phyloP scores from a whole-genome alignment of 2,888 invertebrate genomes.

The Drosophila putrida region DNA sequence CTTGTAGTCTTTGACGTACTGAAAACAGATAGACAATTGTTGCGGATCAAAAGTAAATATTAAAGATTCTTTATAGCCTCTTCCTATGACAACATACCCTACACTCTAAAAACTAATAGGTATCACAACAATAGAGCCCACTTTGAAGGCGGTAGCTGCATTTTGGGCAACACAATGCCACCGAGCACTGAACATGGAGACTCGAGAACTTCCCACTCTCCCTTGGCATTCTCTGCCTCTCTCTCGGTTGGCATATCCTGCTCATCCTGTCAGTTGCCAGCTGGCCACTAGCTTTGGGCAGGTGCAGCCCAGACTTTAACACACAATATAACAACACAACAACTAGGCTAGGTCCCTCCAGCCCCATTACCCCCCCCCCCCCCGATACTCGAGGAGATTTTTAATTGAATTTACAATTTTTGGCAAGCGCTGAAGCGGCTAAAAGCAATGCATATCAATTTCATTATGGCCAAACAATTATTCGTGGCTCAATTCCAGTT shows the following conservation, averaged over 20 bases:
- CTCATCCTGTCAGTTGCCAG: conserved; percentile 25
- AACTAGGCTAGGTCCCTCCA: background rate
- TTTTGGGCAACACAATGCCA: conserved; percentile 41
- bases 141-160: conserved; percentile 44
- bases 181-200: conserved; percentile 14
- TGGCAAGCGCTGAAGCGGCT: conserved; percentile 18
- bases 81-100: too few relatives aligned
- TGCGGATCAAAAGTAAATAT: too few relatives aligned
- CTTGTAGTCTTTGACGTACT: too few relatives aligned
- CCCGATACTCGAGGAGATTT: conserved; percentile 43
- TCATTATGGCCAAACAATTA: conserved; percentile 37
- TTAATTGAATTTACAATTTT: conserved; percentile 75
- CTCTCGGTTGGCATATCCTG: background rate
- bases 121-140: conserved; percentile 10
- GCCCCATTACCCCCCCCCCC: background rate
- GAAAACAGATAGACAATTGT: too few relatives aligned
- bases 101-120: too few relatives aligned
- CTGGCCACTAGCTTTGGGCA: conserved; percentile 7
- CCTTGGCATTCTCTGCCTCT: background rate
- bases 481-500: conserved; percentile 36
- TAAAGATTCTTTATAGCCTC: too few relatives aligned
- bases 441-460: conserved; percentile 40
- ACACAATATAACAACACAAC: background rate
- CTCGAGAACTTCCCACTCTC: conserved; percentile 4
- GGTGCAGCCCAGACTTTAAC: conserved; percentile 6